These are phyloP conservation scores for Sthenelais limicola DNA, from an alignment of 2,888 invertebrate genomes.

Conservation along the genomic window DNA sequence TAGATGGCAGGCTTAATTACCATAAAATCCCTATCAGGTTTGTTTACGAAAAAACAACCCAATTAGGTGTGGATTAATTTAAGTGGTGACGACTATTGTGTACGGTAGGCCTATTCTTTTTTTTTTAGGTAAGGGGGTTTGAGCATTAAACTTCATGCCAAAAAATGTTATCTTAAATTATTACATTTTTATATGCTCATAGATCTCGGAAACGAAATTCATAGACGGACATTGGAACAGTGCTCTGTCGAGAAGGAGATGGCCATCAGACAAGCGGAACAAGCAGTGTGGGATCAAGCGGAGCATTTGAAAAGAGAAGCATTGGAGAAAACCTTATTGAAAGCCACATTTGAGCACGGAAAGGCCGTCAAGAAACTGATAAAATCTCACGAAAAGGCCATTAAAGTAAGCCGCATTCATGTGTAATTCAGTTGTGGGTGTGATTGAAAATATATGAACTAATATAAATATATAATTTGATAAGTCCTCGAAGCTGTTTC, in stretches of 20 bases:
- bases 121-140: no score
- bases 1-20: no score
- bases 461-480: no score
- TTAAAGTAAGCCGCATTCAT: slow-evolving; percentile 58
- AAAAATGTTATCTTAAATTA: neutral
- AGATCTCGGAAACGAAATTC: slow-evolving; percentile 20
- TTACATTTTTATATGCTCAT: neutral
- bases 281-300: slow-evolving; percentile 57
- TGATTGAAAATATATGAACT: no score
- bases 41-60: no score
- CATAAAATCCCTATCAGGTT: no score
- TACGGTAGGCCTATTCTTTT: no score
- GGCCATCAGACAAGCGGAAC: slow-evolving; percentile 51
- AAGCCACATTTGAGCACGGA: slow-evolving; percentile 57
- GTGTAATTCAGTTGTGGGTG: no score
- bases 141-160: no score
- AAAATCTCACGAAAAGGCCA: slow-evolving; percentile 57
- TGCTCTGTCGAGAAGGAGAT: neutral
- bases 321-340: slow-evolving; percentile 53
- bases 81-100: no score
- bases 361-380: slow-evolving; percentile 56
- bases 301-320: slow-evolving; percentile 56
- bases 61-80: no score
- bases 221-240: neutral
- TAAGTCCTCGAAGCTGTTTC: no score